Conservation (phyloP, 2,113 vertebrate species). For the Odobenus rosmarus region DNA sequence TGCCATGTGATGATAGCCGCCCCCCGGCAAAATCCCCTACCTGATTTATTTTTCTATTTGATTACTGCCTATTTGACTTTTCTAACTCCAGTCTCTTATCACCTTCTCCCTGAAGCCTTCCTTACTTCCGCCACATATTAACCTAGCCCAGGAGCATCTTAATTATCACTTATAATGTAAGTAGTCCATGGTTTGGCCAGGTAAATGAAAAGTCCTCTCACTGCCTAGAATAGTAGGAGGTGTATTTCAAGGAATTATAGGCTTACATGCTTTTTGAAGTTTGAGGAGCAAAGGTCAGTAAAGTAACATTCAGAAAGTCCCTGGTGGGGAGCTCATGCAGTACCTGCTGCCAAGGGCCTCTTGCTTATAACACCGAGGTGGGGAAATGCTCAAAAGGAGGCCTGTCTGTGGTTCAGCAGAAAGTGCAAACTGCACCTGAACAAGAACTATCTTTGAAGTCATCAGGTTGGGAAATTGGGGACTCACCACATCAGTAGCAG, state of each 20-base stretch:
- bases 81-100: background rate
- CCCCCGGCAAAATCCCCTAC: rapidly evolving
- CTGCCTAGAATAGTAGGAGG: background rate
- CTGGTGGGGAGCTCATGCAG: background rate
- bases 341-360: background rate
- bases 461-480: background rate
- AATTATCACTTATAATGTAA: background rate
- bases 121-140: background rate
- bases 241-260: background rate
- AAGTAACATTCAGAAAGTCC: background rate
- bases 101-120: background rate
- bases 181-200: background rate
- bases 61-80: background rate
- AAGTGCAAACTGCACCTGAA: background rate
- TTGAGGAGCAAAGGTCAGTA: background rate
- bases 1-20: background rate
- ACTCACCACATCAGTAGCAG: background rate
- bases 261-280: background rate
- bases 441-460: background rate
- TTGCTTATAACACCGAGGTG: rapidly evolving
- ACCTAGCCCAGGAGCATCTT: background rate
- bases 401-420: background rate
- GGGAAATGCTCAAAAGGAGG: background rate
- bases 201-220: background rate
- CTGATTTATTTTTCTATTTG: background rate